A percentile compares a stretch with the other conserved stretches of the same genome.
Conservation (phyloP, 2,888 invertebrate genomes). For the Scaptomyza cyrtandrae region DNA sequence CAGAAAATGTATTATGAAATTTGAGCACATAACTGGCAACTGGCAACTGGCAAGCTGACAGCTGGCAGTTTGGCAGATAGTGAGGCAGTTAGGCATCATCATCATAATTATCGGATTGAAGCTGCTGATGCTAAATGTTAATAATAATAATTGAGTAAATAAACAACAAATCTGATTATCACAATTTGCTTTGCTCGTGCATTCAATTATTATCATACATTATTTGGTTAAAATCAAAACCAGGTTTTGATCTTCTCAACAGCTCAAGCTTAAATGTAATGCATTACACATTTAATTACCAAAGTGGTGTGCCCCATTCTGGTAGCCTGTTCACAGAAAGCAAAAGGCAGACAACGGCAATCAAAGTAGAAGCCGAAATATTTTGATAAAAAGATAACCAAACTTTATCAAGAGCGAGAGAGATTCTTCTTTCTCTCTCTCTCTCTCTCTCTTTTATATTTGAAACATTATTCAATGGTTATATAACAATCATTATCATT, state of each 20-base stretch:
- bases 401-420: too few species aligned
- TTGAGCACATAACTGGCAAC: slow-evolving; percentile 28
- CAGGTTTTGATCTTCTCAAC: slow-evolving; percentile 2
- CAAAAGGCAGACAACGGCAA: slow-evolving; percentile 25
- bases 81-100: slow-evolving; percentile 21
- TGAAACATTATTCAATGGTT: not conserved
- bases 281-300: not conserved
- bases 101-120: slow-evolving; percentile 14
- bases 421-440: not conserved
- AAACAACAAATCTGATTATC: slow-evolving; percentile 78
- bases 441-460: too few species aligned
- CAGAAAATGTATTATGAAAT: slow-evolving; percentile 1
- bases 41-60: too few species aligned
- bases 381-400: slow-evolving; percentile 18
- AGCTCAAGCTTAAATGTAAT: slow-evolving; percentile 6
- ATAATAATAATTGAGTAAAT: slow-evolving; percentile 68
- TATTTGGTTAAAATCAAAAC: slow-evolving; percentile 9
- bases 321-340: too few species aligned
- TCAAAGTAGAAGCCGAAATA: slow-evolving; percentile 15
- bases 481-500: slow-evolving; percentile 8
- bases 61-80: slow-evolving; percentile 24
- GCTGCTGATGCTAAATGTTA: slow-evolving; percentile 34
- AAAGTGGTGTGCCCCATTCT: not conserved
- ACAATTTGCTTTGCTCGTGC: slow-evolving; percentile 69
- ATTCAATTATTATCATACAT: slow-evolving; percentile 71